Percentiles rank a stretch among this genome's conserved stretches.
These are phyloP conservation scores for Pogonophryne albipinna DNA, from an alignment of 2,797 vertebrate species.

Conservation along the genomic window DNA sequence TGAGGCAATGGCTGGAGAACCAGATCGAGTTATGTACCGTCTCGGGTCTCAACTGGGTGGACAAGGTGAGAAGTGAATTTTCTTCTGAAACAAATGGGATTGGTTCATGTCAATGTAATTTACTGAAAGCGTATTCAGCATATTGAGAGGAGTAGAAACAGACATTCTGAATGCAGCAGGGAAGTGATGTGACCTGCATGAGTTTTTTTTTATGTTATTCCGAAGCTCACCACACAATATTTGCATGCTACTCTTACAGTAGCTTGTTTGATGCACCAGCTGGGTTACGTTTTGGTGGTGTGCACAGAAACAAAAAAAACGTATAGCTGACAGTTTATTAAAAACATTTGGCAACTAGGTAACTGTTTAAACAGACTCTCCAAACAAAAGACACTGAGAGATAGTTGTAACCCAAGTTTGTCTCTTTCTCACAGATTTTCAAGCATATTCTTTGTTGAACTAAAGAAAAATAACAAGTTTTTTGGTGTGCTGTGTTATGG, in stretches of 20 bases:
- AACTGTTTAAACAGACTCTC: neutral
- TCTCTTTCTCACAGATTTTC: neutral
- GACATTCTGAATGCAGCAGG: neutral
- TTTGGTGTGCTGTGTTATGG: neutral
- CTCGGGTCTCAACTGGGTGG: slow-evolving; percentile 80
- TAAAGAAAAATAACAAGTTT: too few relatives aligned
- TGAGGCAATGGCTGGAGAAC: slow-evolving; percentile 86
- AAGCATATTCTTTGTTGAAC: neutral
- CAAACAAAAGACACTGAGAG: neutral
- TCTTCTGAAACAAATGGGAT: neutral
- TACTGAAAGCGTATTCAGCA: neutral
- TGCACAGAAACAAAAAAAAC: neutral
- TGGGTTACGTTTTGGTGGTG: neutral
- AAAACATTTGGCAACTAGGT: neutral
- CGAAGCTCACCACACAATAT: neutral
- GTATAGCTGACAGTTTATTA: too few relatives aligned
- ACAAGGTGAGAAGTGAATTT: slow-evolving; percentile 75
- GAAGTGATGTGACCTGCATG: slow-evolving; percentile 16
- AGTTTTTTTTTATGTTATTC: neutral
- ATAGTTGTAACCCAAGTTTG: neutral
- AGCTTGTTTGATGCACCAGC: neutral
- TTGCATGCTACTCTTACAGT: neutral
- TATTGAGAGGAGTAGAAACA: neutral
- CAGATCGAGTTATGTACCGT: slow-evolving; percentile 80
- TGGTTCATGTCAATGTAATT: neutral